Evolutionary conservation across 2,888 invertebrate genomes (phyloP).

Genomic region (Melieria crassipennis): DNA sequence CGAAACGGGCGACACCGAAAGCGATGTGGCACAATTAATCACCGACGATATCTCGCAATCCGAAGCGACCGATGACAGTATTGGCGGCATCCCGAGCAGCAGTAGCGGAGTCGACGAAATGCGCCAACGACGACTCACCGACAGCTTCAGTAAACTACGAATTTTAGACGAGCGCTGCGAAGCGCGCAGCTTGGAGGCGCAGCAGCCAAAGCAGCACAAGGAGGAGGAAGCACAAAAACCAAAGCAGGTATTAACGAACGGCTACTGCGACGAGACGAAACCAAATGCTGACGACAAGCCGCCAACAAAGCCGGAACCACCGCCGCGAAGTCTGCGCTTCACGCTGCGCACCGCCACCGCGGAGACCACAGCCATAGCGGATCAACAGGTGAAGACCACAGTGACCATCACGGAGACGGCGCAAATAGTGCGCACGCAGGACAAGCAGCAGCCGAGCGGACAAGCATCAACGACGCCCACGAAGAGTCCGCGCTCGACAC

Average conservation of each 20-base stretch:
- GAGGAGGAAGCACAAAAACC: neutral
- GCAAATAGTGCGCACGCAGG: conserved; percentile 43
- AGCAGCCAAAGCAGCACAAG: conserved; percentile 39
- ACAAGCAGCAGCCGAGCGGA: neutral
- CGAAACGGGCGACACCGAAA: conserved; percentile 56
- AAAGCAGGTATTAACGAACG: conserved; percentile 7
- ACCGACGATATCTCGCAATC: conserved; percentile 59
- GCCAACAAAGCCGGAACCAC: conserved; percentile 47
- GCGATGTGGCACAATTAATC: conserved; percentile 58
- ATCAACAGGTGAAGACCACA: conserved; percentile 51
- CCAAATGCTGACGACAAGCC: neutral
- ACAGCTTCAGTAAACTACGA: conserved; percentile 55
- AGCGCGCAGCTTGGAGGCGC: conserved; percentile 36
- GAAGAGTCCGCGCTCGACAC: conserved; percentile 34
- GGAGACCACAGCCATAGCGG: conserved; percentile 38
- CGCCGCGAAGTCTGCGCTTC: conserved; percentile 48
- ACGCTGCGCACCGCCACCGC: conserved; percentile 49
- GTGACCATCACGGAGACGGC: conserved; percentile 56
- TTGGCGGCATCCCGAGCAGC: conserved; percentile 37
- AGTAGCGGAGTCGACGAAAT: conserved; percentile 45
- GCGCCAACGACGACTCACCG: conserved; percentile 41
- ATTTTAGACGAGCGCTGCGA: conserved; percentile 53
- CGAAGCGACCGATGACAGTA: conserved; percentile 59
- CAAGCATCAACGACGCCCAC: conserved; percentile 1
- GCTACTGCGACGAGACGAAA: conserved; percentile 8